Evolutionary conservation across 2,797 vertebrate genomes (phyloP).

Genomic region (Enteromius paludinosus): DNA sequence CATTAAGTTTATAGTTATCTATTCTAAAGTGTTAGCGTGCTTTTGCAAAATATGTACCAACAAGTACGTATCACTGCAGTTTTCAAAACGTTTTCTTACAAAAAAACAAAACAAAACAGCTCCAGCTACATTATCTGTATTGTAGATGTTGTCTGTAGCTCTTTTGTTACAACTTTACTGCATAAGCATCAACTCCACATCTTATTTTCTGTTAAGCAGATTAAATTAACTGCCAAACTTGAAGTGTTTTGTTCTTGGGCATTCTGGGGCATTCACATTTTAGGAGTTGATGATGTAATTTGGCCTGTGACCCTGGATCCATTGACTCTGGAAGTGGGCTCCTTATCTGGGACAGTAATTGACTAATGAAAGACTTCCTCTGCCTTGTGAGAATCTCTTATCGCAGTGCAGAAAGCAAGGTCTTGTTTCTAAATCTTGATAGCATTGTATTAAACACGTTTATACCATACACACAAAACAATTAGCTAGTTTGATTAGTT

Average conservation of each 20-base stretch:
- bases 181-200: not conserved
- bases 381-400: constrained; percentile 69
- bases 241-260: constrained; percentile 60
- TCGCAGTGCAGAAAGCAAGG: constrained; percentile 3
- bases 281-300: constrained; percentile 79
- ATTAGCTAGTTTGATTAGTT: not conserved
- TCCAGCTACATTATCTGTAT: not conserved
- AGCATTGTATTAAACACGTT: not conserved
- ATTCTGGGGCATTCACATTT: constrained; percentile 72
- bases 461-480: not conserved
- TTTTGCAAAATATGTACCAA: no score
- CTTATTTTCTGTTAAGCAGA: not conserved
- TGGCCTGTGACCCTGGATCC: constrained; percentile 70
- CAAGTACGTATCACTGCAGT: no score
- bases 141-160: not conserved
- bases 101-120: not conserved
- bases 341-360: constrained; percentile 82
- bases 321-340: constrained; percentile 74
- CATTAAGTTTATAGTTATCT: no score
- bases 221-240: not conserved
- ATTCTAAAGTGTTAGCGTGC: no score
- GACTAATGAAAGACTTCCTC: constrained; percentile 86
- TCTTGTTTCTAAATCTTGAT: not conserved
- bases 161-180: not conserved
- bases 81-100: not conserved